phyloP scores from a whole-genome alignment of 30 jellyfish, hydroid and myxozoan species.

The Chironex yamaguchii region DNA sequence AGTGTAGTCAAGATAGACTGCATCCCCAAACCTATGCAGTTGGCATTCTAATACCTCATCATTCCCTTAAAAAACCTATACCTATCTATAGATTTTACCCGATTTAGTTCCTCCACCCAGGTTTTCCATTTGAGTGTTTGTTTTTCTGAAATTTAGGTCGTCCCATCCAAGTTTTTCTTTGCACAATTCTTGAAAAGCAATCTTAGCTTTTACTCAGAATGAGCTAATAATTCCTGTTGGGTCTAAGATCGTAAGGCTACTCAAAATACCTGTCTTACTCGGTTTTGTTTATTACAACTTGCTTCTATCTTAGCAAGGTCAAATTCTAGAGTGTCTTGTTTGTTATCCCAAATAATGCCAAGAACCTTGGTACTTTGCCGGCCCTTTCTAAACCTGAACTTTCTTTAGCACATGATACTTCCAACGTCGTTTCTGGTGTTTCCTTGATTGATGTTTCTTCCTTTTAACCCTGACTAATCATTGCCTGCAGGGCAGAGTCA shows the following conservation, averaged over 20 bases:
- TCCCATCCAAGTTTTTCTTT: slow-evolving; percentile 36
- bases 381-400: slow-evolving; percentile 6
- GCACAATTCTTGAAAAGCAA: slow-evolving; percentile 23
- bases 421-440: background rate
- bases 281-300: background rate
- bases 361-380: slow-evolving; percentile 13
- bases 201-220: slow-evolving; percentile 11
- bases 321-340: slow-evolving; percentile 26
- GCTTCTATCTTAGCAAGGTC: slow-evolving; percentile 1
- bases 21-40: slow-evolving; percentile 67
- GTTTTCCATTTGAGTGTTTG: slow-evolving; percentile 3
- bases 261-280: background rate
- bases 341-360: slow-evolving; percentile 41
- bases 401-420: slow-evolving; percentile 29
- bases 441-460: background rate
- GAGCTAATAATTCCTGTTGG: too few relatives aligned
- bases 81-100: background rate
- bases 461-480: slow-evolving; percentile 9
- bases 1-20: slow-evolving; percentile 11
- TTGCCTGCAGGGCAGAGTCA: slow-evolving; percentile 18
- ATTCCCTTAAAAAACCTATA: slow-evolving; percentile 22
- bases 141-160: slow-evolving; percentile 16
- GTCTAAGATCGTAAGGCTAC: background rate
- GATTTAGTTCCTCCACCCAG: slow-evolving; percentile 21
- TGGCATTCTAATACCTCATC: slow-evolving; percentile 30